phyloP scores from a whole-genome alignment of 2,113 vertebrate genomes.

The Hippocampus mohnikei region DNA sequence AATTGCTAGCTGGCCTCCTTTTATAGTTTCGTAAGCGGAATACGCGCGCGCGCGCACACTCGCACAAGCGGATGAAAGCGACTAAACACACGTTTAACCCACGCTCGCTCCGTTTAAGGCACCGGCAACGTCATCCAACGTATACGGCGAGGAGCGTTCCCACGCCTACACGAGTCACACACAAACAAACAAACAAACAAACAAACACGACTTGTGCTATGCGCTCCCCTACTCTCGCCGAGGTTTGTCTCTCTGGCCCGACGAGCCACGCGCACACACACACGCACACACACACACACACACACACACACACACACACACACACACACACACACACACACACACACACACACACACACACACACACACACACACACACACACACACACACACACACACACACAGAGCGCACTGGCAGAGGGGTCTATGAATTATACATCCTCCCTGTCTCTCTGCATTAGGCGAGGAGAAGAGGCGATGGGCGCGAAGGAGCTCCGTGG shows the following conservation, averaged over 20 bases:
- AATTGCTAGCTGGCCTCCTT: conserved; percentile 40
- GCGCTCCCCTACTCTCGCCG: conserved; percentile 30
- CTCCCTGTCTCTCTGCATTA: conserved; percentile 66
- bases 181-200: conserved; percentile 14
- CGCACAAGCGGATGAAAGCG: not conserved
- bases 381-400: conserved; percentile 14
- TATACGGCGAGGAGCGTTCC: conserved; percentile 37
- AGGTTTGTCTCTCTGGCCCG: conserved; percentile 37
- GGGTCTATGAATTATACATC: conserved; percentile 70
- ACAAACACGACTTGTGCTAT: conserved; percentile 48
- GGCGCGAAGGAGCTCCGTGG: conserved; percentile 16
- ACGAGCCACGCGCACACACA: conserved; percentile 33
- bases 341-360: too few relatives aligned
- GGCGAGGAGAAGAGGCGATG: conserved; percentile 36
- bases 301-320: conserved; percentile 21
- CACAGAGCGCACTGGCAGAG: conserved; percentile 43
- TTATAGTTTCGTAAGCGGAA: conserved; percentile 45
- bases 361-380: conserved; percentile 21
- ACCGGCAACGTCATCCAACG: conserved; percentile 7
- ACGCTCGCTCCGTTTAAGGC: conserved; percentile 19
- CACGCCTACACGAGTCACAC: conserved; percentile 56
- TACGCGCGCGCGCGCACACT: conserved; percentile 13
- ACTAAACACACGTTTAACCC: conserved; percentile 8
- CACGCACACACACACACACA: conserved; percentile 9
- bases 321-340: conserved; percentile 20